Evolutionary conservation across 2,797 vertebrate species (phyloP).

Genomic region (Corythornis leucogaster): DNA sequence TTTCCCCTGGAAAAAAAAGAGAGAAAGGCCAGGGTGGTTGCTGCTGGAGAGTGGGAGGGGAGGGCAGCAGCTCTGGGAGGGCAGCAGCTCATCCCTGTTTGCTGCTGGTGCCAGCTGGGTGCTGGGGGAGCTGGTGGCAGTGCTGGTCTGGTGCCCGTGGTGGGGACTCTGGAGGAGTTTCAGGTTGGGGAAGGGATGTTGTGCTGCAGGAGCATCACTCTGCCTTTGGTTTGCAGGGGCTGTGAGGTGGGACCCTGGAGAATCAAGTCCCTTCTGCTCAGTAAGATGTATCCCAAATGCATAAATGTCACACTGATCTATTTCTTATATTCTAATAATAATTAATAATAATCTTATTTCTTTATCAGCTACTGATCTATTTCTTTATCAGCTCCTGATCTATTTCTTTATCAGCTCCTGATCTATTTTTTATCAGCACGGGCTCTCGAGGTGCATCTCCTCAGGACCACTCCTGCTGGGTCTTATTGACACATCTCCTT

Average conservation of each 20-base stretch:
- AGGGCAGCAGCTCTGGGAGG: not conserved
- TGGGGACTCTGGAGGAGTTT: not conserved
- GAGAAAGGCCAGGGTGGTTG: fast-evolving
- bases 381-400: not conserved
- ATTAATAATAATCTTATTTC: too few species aligned
- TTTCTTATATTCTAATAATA: too few species aligned
- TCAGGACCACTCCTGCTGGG: not conserved
- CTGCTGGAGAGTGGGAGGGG: not conserved
- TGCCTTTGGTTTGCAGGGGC: not conserved
- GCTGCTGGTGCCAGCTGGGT: not conserved
- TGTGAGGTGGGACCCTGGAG: not conserved
- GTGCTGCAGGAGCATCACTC: not conserved
- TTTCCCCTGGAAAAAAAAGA: not conserved
- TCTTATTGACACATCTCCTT: not conserved
- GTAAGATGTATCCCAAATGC: too few species aligned
- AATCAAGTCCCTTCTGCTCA: not conserved
- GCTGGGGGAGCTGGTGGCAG: not conserved
- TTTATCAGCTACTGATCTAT: not conserved
- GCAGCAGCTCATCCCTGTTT: too few species aligned
- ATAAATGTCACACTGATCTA: not conserved
- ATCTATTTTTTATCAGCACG: not conserved
- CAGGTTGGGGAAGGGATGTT: not conserved
- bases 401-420: not conserved
- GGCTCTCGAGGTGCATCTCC: not conserved
- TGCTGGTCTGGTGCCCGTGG: not conserved